phyloP scores from a whole-genome alignment of 2,888 invertebrate genomes.

The Lithophane leautieri region DNA sequence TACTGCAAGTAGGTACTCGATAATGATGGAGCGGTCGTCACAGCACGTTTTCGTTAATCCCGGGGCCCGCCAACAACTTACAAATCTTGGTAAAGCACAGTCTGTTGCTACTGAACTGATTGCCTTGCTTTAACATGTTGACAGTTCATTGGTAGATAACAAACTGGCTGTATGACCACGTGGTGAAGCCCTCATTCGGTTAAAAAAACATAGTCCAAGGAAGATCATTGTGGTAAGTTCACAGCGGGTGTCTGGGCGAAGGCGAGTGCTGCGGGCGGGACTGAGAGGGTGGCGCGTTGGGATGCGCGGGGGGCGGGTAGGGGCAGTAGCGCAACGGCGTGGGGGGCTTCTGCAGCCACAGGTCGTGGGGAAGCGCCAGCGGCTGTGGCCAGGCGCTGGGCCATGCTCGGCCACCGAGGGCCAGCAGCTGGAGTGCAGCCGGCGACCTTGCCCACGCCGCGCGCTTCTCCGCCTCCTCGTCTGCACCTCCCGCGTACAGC shows the following conservation, averaged over 20 bases:
- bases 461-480: slow-evolving; percentile 91
- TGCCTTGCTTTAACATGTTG: neutral
- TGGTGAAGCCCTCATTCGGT: slow-evolving; percentile 22
- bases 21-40: slow-evolving; percentile 65
- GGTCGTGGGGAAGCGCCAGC: slow-evolving; percentile 95
- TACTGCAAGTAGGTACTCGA: slow-evolving; percentile 40
- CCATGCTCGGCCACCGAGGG: slow-evolving; percentile 93
- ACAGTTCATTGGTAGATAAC: slow-evolving; percentile 15
- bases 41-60: slow-evolving; percentile 74
- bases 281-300: slow-evolving; percentile 67
- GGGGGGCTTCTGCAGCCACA: slow-evolving; percentile 97
- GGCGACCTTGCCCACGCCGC: slow-evolving; percentile 89
- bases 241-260: slow-evolving; percentile 85
- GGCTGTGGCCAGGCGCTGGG: slow-evolving; percentile 97
- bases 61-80: slow-evolving; percentile 22
- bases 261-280: slow-evolving; percentile 80
- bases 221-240: slow-evolving; percentile 67
- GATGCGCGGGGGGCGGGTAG: slow-evolving; percentile 90
- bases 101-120: slow-evolving; percentile 10
- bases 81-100: slow-evolving; percentile 2
- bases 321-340: slow-evolving; percentile 91
- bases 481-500: slow-evolving; percentile 92
- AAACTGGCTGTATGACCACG: neutral
- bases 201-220: slow-evolving; percentile 49
- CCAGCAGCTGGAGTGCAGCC: slow-evolving; percentile 84